These are phyloP conservation scores for Amitus sp. DNA, from an alignment of 2,888 invertebrate species.

Conservation along the genomic window DNA sequence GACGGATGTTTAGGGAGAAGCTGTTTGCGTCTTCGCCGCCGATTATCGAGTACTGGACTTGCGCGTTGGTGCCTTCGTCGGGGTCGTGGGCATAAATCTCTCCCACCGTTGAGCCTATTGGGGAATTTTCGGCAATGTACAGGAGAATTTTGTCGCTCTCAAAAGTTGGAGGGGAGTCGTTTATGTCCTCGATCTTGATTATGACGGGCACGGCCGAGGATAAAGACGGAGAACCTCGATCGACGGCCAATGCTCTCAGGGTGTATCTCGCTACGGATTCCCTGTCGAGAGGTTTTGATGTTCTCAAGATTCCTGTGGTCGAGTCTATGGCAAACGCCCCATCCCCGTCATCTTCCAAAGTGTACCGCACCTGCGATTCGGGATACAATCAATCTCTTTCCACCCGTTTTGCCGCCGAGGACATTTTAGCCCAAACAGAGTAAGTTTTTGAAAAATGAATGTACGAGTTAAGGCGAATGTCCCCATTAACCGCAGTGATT, in stretches of 20 bases:
- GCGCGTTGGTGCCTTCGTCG: conserved; percentile 91
- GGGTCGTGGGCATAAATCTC: conserved; percentile 91
- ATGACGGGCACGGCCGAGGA: conserved; percentile 78
- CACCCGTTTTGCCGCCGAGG: too few relatives aligned
- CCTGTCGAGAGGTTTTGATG: conserved; percentile 88
- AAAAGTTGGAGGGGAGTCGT: conserved; percentile 91
- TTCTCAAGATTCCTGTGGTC: conserved; percentile 90
- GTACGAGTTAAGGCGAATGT: too few relatives aligned
- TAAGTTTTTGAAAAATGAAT: too few relatives aligned
- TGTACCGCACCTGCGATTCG: conserved; percentile 74
- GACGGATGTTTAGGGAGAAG: conserved; percentile 83
- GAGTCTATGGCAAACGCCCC: conserved; percentile 94
- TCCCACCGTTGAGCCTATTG: conserved; percentile 92
- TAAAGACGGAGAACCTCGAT: conserved; percentile 84
- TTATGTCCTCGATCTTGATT: conserved; percentile 87
- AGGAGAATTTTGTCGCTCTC: conserved; percentile 88
- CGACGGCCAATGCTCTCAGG: conserved; percentile 87
- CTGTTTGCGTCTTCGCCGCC: conserved; percentile 91
- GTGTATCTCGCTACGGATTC: conserved; percentile 89
- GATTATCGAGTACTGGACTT: conserved; percentile 94
- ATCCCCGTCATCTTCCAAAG: conserved; percentile 81
- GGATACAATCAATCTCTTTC: too few relatives aligned
- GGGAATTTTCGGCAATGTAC: conserved; percentile 95
- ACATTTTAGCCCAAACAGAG: too few relatives aligned
- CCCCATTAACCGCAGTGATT: too few relatives aligned